These are phyloP conservation scores for Oxygymnocypris stewartii DNA, from an alignment of 2,113 vertebrate species.

Conservation along the genomic window DNA sequence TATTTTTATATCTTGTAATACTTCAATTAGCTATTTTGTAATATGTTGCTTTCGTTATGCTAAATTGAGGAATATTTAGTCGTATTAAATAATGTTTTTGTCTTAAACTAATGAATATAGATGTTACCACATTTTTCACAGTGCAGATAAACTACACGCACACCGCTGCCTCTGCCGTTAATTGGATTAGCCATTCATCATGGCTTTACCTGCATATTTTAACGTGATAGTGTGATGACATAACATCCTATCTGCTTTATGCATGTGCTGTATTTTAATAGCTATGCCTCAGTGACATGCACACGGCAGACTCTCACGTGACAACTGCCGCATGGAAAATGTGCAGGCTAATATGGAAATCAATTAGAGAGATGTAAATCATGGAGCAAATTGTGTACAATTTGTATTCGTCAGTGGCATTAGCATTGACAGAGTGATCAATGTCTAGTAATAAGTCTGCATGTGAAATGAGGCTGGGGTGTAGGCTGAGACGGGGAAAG, in stretches of 20 bases:
- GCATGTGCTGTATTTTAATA: slow-evolving; percentile 20
- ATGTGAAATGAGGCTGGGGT: slow-evolving; percentile 76
- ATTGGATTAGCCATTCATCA: background rate
- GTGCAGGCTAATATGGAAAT: slow-evolving; percentile 35
- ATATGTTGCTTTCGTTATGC: background rate
- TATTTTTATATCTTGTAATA: background rate
- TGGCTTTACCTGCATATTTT: background rate
- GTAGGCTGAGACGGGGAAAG: slow-evolving; percentile 63
- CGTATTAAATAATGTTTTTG: background rate
- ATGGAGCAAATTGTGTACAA: slow-evolving; percentile 57
- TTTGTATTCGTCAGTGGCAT: slow-evolving; percentile 75
- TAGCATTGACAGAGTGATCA: slow-evolving; percentile 75
- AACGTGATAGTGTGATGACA: background rate
- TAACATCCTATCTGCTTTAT: slow-evolving; percentile 12
- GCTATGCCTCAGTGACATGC: slow-evolving; percentile 11
- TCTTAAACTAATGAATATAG: background rate
- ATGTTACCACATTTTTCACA: background rate
- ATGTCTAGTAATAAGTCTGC: slow-evolving; percentile 78
- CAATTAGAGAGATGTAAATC: slow-evolving; percentile 52
- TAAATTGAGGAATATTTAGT: background rate
- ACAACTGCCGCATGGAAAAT: slow-evolving; percentile 41
- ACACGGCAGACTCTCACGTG: slow-evolving; percentile 11
- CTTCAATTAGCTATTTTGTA: background rate
- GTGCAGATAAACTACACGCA: background rate
- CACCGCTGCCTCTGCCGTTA: background rate